phyloP scores from a whole-genome alignment of 1,140 invertebrate genomes.

The silkworm (Bombyx mori) region ASM3026992v2 NC_085119.1:8765001-8765500 shows the following conservation, averaged over 20 bases:
- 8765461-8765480: too few species aligned
- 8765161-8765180: slow-evolving; percentile 72
- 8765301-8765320: slow-evolving; percentile 72
- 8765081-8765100: slow-evolving; percentile 69
- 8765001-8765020: too few species aligned
- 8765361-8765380: slow-evolving; percentile 29
- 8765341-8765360: slow-evolving; percentile 68
- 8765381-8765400: too few species aligned
- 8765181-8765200: slow-evolving; percentile 69
- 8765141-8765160: slow-evolving; percentile 71
- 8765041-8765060: slow-evolving; percentile 35
- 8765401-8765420: too few species aligned
- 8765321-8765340: slow-evolving; percentile 71
- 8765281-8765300: slow-evolving; percentile 72
- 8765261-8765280: slow-evolving; percentile 72
- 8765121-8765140: slow-evolving; percentile 69
- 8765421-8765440: too few species aligned
- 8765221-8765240: slow-evolving; percentile 43
- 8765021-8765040: too few species aligned
- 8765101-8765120: slow-evolving; percentile 72
- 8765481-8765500: too few species aligned
- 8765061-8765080: slow-evolving; percentile 71
- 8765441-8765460: too few species aligned
- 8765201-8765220: slow-evolving; percentile 49
- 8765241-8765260: slow-evolving; percentile 72